Base-by-base conservation (phyloP, 2,888 invertebrate genomes). In the Lithophane socia region DNA sequence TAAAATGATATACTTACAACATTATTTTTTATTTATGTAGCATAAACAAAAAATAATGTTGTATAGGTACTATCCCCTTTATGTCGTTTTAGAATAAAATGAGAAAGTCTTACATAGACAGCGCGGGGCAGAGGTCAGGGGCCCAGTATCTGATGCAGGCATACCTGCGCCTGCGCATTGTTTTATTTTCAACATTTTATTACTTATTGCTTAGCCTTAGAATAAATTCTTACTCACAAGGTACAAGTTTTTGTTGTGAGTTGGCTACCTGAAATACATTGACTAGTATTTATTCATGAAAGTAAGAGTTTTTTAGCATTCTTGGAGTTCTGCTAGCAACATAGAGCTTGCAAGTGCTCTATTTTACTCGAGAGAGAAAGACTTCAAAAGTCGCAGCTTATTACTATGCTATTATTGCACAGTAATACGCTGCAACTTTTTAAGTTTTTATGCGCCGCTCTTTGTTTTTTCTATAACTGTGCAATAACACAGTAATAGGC, bases 121-220 rank as follows among this genome's bases (percentile, higher is more conserved):
- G 24, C 65, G 75, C 72, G 18, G 74, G 70, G 64, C 84, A 68
- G 44, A 75, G 87, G 85, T 86, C 81, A 61, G 58, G 65, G 71
- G 42, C 85, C 79, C 60, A 49, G 49, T 86, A 87, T 87, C 87
- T 85, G 88, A 87, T 87, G 80, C 69, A 82, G 71, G 68, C 82
- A 47, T 47, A 79, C 63, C 73, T n/a, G 67, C 24, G 78, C 18
- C 54, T 47, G 49, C 49, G 13, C 56, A 63, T 79, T 79, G 64
- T 77, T 85, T 80, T 85, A 73, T 86, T 87, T 80, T 69, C 58
- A 44, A 60, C 63, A 71, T 81, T 78, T 85, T 83, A 73, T 79
- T 67, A 73, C 65, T 70, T 65, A 69, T 70, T 82, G 70, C 66
- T 83, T 73, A 75, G 74, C 68, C 61, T 79, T 77, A 77, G 72